These are phyloP conservation scores for Teinopalpus imperialis DNA, from an alignment of 2,888 invertebrate species.

Conservation along the genomic window DNA sequence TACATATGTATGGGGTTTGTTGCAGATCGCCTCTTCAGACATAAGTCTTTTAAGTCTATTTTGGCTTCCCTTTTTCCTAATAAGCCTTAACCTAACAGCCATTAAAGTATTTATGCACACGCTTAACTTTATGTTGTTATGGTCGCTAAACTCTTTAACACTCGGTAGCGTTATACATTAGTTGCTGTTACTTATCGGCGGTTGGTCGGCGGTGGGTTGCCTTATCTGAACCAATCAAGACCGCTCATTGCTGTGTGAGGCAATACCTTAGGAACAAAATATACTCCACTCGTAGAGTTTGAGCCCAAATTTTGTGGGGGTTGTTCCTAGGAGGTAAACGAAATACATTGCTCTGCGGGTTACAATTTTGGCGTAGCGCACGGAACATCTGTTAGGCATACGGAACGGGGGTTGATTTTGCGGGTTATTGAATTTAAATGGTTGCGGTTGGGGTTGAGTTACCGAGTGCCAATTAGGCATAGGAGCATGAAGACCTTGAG, in stretches of 20 bases:
- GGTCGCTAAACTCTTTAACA: too few species aligned
- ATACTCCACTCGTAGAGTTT: not conserved
- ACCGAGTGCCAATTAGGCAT: not conserved
- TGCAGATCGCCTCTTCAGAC: too few species aligned
- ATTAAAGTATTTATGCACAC: too few species aligned
- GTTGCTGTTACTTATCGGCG: too few species aligned
- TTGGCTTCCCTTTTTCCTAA: too few species aligned
- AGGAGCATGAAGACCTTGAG: not conserved
- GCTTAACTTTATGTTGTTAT: too few species aligned
- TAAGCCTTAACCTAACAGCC: too few species aligned
- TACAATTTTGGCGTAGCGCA: not conserved
- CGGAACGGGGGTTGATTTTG: slow-evolving; percentile 1
- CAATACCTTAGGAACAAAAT: not conserved
- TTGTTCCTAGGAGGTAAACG: not conserved
- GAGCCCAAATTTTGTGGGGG: not conserved
- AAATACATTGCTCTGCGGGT: not conserved
- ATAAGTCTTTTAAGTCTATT: too few species aligned
- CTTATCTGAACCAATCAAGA: not conserved
- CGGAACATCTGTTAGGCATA: slow-evolving; percentile 10
- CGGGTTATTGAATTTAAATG: not conserved
- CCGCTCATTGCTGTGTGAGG: not conserved
- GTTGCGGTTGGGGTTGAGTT: not conserved
- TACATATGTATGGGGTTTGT: too few species aligned
- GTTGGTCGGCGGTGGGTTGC: slow-evolving; percentile 1
- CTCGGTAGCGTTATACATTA: too few species aligned